Base-by-base conservation (phyloP, 2,797 vertebrate species). In the Pipistrellus pipistrellus region DNA sequence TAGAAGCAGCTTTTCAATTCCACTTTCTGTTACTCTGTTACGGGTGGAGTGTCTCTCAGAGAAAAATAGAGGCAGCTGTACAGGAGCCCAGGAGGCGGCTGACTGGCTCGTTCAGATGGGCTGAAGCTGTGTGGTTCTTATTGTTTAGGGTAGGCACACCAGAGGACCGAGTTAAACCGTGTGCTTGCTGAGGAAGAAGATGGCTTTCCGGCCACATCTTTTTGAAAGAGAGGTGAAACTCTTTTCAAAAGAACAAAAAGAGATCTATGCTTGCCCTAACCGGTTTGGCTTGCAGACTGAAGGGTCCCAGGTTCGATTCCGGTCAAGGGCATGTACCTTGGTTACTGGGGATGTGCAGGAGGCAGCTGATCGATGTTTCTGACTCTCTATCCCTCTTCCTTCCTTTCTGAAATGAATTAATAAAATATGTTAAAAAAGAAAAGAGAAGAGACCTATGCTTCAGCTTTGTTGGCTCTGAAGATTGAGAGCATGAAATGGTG, bases 161-260 rank as follows among this genome's bases (percentile, higher is more conserved):
- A 72, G 53, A 90, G 51, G 55, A 88, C 64, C 91, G 53, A 59
- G 85, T 93, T 90, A 76, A 92, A 88, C 46, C 77, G 53, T 90
- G 32, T 82, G 88, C 77, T 96, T 91, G 72, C 51, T 15, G 66
- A 91, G 68, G 90, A 80, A 87, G 59, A 93, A 83, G 88, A 88
- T 92, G 82, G 80, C 81, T 93, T 96, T 93, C 44, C 90, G 77
- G 77, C 53, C 41, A 86, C 30, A 86, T 86, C 85, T 93, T 97
- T 92, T 92, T 83, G 81, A 92, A 88, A 88, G 83, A 85, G 85
- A 90, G 44, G 53, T 93, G 48, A 88, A 80, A 90, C 21, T 62
- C 71, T 73, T 88, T 94, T 92, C 78, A 25, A 62, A 91, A 89
- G 81, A 69, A 86, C 15, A 41, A 82, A 71, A 82, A 92, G 64